These are phyloP conservation scores for Amphiura filiformis DNA, from an alignment of 35 echinoderm and acorn worm species.

Conservation along the genomic window DNA sequence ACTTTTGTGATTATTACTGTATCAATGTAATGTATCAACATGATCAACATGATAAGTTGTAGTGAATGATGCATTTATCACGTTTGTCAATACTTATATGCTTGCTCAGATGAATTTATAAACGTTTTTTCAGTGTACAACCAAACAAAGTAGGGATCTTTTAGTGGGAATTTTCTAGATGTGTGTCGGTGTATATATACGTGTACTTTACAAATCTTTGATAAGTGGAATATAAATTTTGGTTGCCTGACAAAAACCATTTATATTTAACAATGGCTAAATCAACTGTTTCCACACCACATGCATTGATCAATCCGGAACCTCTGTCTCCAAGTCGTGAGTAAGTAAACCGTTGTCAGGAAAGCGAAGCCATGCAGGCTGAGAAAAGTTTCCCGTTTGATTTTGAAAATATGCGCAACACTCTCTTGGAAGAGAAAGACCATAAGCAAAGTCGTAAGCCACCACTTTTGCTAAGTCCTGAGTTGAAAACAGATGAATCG, in stretches of 20 bases:
- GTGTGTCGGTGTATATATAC: neutral
- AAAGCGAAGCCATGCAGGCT: neutral
- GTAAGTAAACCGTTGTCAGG: neutral
- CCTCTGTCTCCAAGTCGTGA: neutral
- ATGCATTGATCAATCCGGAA: neutral
- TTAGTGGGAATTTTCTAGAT: neutral
- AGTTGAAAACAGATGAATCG: slow-evolving; percentile 3
- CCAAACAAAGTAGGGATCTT: neutral
- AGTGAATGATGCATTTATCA: too few relatives aligned
- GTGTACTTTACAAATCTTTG: neutral
- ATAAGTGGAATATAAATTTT: neutral
- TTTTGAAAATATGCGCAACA: slow-evolving; percentile 20
- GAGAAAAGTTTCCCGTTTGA: slow-evolving; percentile 19
- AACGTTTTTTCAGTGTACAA: too few relatives aligned
- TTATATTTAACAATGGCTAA: neutral
- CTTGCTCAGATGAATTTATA: too few relatives aligned
- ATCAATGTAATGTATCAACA: too few relatives aligned
- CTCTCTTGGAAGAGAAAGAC: neutral
- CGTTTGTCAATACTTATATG: too few relatives aligned
- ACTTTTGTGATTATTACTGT: too few relatives aligned
- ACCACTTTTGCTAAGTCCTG: neutral
- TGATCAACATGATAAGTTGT: too few relatives aligned
- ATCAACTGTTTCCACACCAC: neutral
- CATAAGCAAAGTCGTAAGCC: neutral
- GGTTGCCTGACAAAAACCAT: neutral